Conservation (phyloP, 2,797 vertebrate species). For the Lacerta viridis region DNA sequence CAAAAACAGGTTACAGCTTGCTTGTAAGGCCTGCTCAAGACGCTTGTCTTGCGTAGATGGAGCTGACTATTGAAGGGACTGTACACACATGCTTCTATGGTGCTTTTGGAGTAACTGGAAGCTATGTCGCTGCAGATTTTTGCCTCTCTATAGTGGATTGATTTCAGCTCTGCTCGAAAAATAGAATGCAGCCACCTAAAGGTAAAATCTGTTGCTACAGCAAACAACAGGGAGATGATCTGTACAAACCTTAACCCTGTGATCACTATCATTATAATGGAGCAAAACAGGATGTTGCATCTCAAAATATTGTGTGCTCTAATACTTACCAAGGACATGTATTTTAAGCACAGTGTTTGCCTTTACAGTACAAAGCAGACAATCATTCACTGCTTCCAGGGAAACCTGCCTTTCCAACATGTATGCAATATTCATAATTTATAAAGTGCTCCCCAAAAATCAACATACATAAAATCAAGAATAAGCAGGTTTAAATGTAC, state of each 20-base stretch:
- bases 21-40: not conserved
- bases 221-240: not conserved
- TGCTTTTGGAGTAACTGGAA: not conserved
- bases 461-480: not conserved
- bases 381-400: not conserved
- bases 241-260: not conserved
- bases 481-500: not conserved
- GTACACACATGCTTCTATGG: slow-evolving; percentile 1
- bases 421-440: slow-evolving; percentile 3
- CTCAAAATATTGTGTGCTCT: not conserved
- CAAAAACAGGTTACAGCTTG: not conserved
- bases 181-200: not conserved
- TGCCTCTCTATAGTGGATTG: not conserved
- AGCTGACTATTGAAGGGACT: not conserved
- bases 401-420: not conserved
- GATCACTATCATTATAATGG: not conserved
- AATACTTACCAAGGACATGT: not conserved
- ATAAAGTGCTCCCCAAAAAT: not conserved
- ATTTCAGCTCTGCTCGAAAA: not conserved
- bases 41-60: not conserved
- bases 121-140: not conserved
- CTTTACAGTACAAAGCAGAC: not conserved
- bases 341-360: not conserved
- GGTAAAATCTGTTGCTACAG: not conserved
- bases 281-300: not conserved